A percentile compares a stretch with the other conserved stretches of the same genome.
phyloP scores from a whole-genome alignment of 2,888 invertebrate genomes.

The Nomada ruficornis region DNA sequence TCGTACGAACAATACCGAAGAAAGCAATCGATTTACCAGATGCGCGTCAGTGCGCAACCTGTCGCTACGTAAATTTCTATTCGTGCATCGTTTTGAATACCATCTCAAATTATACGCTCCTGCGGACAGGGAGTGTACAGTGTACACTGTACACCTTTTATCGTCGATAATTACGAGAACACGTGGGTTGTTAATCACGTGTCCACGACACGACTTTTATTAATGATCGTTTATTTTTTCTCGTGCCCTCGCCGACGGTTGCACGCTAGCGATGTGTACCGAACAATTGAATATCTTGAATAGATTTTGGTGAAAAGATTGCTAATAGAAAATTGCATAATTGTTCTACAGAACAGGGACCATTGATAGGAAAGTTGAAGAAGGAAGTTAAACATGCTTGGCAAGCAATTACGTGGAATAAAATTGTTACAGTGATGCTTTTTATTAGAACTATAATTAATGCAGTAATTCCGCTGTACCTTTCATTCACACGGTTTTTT shows the following conservation, averaged over 20 bases:
- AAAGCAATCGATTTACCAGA: not conserved
- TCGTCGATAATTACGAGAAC: conserved; percentile 36
- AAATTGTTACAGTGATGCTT: no score
- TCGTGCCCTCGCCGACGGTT: not conserved
- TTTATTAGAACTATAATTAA: no score
- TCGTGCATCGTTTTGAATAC: not conserved
- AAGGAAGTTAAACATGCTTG: no score
- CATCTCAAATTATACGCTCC: conserved; percentile 5
- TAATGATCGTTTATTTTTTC: conserved; percentile 20
- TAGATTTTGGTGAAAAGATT: no score
- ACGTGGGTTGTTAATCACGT: conserved; percentile 42
- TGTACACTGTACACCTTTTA: conserved; percentile 10
- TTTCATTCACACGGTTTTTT: no score
- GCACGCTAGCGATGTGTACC: conserved; percentile 8
- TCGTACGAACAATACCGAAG: not conserved
- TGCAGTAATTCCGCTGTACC: no score
- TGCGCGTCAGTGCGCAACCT: no score
- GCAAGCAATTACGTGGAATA: no score
- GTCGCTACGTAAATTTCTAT: conserved; percentile 11
- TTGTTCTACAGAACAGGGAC: no score
- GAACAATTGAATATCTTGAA: conserved; percentile 7
- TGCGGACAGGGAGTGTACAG: not conserved
- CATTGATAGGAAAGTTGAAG: no score
- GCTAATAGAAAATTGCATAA: no score
- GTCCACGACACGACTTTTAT: conserved; percentile 33